phyloP scores from a whole-genome alignment of 1,140 invertebrate genomes.

The Muscidifurax raptorellus region DNA sequence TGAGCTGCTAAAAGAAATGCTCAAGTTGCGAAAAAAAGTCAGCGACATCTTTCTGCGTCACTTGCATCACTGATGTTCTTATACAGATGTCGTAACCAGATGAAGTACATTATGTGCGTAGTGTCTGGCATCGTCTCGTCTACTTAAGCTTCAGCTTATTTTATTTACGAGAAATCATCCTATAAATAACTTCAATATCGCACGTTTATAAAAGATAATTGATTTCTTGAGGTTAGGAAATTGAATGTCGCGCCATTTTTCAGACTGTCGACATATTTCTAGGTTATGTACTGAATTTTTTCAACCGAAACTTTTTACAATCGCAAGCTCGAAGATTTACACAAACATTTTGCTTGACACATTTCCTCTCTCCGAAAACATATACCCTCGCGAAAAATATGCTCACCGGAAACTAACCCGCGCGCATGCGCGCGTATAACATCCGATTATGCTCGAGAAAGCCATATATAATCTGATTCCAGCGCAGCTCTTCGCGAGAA shows the following conservation, averaged over 20 bases:
- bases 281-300: no score
- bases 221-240: no score
- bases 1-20: not conserved
- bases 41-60: not conserved
- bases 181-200: no score
- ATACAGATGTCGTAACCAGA: not conserved
- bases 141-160: not conserved
- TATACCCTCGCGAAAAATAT: no score
- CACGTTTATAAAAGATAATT: no score
- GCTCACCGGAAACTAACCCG: not conserved
- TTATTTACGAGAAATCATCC: not conserved
- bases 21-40: not conserved
- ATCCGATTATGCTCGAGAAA: not conserved
- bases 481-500: not conserved
- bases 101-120: constrained; percentile 29
- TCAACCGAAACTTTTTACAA: no score
- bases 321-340: no score
- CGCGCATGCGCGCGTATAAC: not conserved
- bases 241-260: no score
- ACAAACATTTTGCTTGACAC: no score
- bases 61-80: constrained; percentile 1
- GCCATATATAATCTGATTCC: constrained; percentile 9
- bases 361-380: no score
- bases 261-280: no score
- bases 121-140: not conserved